These are phyloP conservation scores for Chrysocyon brachyurus DNA, from an alignment of 2,797 vertebrate genomes.

Conservation along the genomic window DNA sequence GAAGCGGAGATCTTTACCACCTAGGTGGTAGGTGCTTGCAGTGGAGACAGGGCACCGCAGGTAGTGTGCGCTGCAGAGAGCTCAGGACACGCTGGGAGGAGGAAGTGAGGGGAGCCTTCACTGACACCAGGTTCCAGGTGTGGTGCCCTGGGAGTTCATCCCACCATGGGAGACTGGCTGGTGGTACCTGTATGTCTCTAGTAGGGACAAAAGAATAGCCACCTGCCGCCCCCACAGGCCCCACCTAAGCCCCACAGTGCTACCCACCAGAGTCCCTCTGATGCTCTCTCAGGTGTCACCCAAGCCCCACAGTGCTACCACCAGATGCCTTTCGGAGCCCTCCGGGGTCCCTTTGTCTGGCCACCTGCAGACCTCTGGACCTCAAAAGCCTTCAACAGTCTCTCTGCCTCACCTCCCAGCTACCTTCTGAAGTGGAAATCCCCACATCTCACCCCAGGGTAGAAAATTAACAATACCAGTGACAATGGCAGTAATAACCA, in stretches of 20 bases:
- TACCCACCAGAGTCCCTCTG: not conserved
- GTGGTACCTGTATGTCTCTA: not conserved
- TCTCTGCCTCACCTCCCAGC: not conserved
- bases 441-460: not conserved
- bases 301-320: fast-evolving
- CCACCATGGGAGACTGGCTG: not conserved
- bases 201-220: not conserved
- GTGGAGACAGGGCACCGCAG: not conserved
- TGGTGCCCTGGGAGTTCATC: not conserved
- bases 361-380: not conserved
- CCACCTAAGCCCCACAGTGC: not conserved
- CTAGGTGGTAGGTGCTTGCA: not conserved
- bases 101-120: fast-evolving
- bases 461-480: not conserved
- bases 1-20: fast-evolving
- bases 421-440: not conserved
- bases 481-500: not conserved
- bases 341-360: fast-evolving
- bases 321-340: not conserved
- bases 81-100: not conserved
- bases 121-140: not conserved
- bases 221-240: not conserved
- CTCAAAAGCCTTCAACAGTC: not conserved
- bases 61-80: not conserved
- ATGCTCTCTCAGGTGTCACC: not conserved